Conservation (phyloP, 2,113 vertebrate genomes). For the Jacana jacana region DNA sequence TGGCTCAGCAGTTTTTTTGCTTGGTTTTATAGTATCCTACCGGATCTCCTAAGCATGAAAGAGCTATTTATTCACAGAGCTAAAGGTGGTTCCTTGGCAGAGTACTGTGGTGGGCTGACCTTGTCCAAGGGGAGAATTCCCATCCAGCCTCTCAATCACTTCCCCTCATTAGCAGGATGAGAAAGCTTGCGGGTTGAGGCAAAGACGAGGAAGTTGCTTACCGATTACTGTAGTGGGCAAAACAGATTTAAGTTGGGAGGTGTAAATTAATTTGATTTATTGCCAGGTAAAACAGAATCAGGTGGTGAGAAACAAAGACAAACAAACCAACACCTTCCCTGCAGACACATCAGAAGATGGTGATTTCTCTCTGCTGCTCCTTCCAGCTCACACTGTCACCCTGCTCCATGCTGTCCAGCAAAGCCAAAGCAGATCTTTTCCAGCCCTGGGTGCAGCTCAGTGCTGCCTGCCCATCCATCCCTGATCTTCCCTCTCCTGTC, state of each 20-base stretch:
- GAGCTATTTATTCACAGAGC: not conserved
- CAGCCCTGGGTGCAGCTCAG: not conserved
- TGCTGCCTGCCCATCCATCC: accelerated
- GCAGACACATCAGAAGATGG: not conserved
- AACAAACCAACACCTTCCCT: not conserved
- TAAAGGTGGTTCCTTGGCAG: not conserved
- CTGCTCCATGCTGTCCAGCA: too few species aligned
- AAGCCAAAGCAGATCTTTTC: not conserved
- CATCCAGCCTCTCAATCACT: not conserved
- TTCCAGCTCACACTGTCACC: not conserved
- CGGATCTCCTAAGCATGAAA: not conserved
- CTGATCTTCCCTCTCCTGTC: not conserved
- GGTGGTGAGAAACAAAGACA: not conserved
- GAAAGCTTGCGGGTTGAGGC: not conserved
- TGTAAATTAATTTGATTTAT: not conserved
- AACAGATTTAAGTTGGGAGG: not conserved
- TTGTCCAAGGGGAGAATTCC: not conserved
- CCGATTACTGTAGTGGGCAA: not conserved
- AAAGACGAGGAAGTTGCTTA: not conserved
- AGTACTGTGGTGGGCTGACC: not conserved
- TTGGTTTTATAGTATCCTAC: not conserved
- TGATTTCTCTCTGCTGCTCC: not conserved
- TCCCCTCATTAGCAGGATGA: not conserved
- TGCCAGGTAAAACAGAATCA: not conserved
- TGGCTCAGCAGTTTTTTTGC: not conserved